A percentile compares a stretch with the other conserved stretches of the same genome.
Evolutionary conservation across 2,797 vertebrate genomes (phyloP).

Genomic region (Choloepus didactylus): DNA sequence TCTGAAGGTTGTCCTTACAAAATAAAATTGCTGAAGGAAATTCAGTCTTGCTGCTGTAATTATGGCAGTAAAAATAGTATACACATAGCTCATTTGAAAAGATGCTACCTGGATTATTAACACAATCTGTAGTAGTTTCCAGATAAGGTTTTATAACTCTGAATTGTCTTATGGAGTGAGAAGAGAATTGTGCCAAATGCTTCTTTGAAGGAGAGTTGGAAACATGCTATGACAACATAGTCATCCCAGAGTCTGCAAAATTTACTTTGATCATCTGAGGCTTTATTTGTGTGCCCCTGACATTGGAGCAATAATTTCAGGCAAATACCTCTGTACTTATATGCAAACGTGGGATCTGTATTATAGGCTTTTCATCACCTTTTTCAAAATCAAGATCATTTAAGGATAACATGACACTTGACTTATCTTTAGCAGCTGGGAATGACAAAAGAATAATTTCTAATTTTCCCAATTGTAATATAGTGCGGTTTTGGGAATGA

Average conservation of each 20-base stretch:
- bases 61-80: neutral
- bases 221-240: neutral
- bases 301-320: neutral
- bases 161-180: neutral
- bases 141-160: constrained; percentile 50
- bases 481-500: neutral
- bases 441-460: constrained; percentile 43
- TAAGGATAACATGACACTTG: neutral
- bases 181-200: constrained; percentile 6
- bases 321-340: neutral
- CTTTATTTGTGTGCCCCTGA: neutral
- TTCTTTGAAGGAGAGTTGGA: constrained; percentile 13
- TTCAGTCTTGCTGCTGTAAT: neutral
- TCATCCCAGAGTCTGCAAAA: neutral
- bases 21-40: neutral
- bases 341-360: neutral
- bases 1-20: constrained; percentile 18
- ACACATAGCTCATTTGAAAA: neutral
- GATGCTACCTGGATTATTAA: constrained; percentile 30
- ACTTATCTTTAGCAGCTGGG: constrained; percentile 48
- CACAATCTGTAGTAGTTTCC: neutral
- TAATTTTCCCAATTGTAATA: neutral
- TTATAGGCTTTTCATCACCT: neutral
- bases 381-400: constrained; percentile 48
- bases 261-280: neutral